These are phyloP conservation scores for Forpus xanthops DNA, from an alignment of 2,797 vertebrate species.

Conservation along the genomic window DNA sequence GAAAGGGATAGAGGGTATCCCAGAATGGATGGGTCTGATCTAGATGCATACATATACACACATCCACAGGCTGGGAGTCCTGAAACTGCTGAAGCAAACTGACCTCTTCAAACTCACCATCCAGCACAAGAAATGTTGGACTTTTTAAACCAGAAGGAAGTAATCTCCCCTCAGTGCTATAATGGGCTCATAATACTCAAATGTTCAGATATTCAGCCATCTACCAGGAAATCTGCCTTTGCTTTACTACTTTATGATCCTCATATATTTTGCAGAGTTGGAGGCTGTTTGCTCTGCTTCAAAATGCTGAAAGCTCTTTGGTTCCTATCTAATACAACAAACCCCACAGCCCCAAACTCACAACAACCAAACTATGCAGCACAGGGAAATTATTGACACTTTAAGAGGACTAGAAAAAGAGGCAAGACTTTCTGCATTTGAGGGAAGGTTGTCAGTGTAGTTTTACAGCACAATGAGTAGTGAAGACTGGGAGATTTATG, in stretches of 20 bases:
- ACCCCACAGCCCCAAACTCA: background rate
- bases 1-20: background rate
- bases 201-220: background rate
- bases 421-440: background rate
- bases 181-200: background rate
- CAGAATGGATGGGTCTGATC: background rate
- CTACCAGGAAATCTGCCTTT: background rate
- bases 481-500: constrained; percentile 73
- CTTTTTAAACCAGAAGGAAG: background rate
- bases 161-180: background rate
- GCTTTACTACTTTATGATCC: background rate
- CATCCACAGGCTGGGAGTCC: background rate
- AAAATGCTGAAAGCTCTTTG: background rate
- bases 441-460: constrained; percentile 29
- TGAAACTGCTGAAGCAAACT: background rate
- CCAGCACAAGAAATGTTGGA: background rate
- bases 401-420: background rate
- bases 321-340: background rate
- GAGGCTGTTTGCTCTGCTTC: background rate
- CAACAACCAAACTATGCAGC: background rate
- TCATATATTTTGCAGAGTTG: background rate
- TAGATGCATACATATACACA: background rate
- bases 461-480: constrained; percentile 13
- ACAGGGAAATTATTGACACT: background rate
- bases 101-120: background rate